Evolutionary conservation across 2,888 invertebrate genomes (phyloP), one percentile per base, ranked within the genome.

Genomic region (Calameuta pallipes): DNA sequence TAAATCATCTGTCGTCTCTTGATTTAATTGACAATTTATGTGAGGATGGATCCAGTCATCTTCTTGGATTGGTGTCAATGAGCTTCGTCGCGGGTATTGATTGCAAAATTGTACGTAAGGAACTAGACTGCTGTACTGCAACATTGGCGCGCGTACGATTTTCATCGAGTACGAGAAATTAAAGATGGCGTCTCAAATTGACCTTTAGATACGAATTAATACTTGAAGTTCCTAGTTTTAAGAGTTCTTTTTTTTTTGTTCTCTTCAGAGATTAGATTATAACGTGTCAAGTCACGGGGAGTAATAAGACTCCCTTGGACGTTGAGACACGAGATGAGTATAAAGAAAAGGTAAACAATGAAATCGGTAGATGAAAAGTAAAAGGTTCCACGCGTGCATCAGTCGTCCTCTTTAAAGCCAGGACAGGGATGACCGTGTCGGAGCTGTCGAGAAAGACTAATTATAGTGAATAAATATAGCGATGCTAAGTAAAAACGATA

Each of bases 181-280:
- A 23, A 23, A 23, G 56, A 56, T 56, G 23, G 56, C 56, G 23
- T 23, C 56, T 56, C 56, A 23, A 56, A 56, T 56, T 56, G 56
- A 56, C 56, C 9, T 56, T 56, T 56, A 56, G 56, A 56, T 56
- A 56, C 56, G 56, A 56, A 56, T 56, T 56, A 74, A 74, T 41
- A 56, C 35, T 78, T 70, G 75, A 41, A 78, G 78, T 78, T 78
- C 78, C 78, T 78, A 75, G 78, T 71, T 71, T 78, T 76, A 78
- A 70, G 70, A 41, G 41, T 15, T n/a, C n/a, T 56, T 56, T 56
- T 56, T 56, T 41, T 56, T 37, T 37, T 37, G 12, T 37, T 56
- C 56, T 23, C 41, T 23, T 56, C 56, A 9, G 56, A 56, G 56
- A 56, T 56, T 56, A 56, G 56, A 56, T 56, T 56, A 56, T 56